Evolutionary conservation across 1,140 invertebrate genomes (phyloP).

Genomic region (Bombus vancouverensis): DNA sequence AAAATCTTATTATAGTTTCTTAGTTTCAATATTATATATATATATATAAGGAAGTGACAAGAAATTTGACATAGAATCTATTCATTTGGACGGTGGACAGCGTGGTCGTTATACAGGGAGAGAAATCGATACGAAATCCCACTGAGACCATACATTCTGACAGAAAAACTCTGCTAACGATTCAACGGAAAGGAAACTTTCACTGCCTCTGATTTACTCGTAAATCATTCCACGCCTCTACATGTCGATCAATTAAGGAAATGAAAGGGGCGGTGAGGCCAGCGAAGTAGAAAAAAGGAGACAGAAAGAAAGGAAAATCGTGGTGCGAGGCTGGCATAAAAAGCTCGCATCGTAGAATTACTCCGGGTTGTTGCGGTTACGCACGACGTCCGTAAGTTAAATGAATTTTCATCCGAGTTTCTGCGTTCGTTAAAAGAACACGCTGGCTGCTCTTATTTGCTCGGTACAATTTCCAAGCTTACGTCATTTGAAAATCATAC

Average conservation of each 20-base stretch:
- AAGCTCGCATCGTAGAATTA: conserved; percentile 21
- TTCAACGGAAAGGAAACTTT: conserved; percentile 51
- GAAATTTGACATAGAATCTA: background rate
- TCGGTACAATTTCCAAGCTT: background rate
- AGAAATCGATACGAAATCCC: conserved; percentile 34
- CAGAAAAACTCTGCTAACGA: conserved; percentile 47
- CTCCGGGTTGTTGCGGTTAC: conserved; percentile 14
- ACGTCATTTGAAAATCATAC: background rate
- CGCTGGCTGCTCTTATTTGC: background rate
- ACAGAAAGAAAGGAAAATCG: background rate
- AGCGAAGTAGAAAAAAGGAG: background rate
- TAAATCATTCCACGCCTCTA: conserved; percentile 31
- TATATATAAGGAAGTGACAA: no score
- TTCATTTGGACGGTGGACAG: no score
- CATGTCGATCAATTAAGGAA: conserved; percentile 42
- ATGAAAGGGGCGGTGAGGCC: background rate
- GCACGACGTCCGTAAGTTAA: conserved; percentile 15
- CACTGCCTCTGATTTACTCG: conserved; percentile 33
- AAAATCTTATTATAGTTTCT: no score
- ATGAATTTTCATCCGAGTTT: conserved; percentile 30
- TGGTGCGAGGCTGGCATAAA: background rate
- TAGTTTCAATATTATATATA: no score
- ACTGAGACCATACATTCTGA: conserved; percentile 14
- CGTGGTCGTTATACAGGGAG: background rate
- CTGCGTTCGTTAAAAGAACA: conserved; percentile 10